A percentile compares a stretch with the other conserved stretches of the same genome.
Evolutionary conservation across 2,113 vertebrate genomes (phyloP).

Genomic region (Microcebus jonahi): DNA sequence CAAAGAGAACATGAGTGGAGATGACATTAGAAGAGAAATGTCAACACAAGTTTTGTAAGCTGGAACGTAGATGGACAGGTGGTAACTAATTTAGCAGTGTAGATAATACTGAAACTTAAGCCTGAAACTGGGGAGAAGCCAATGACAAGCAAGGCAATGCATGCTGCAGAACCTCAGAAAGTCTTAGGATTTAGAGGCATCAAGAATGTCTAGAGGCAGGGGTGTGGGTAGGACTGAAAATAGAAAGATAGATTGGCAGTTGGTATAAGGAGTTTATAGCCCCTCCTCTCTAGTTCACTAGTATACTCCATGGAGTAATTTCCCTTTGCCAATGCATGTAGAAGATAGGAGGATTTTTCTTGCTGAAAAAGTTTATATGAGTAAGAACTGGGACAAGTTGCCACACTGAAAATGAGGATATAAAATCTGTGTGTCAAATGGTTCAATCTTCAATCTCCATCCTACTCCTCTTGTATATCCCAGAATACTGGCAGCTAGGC

Average conservation of each 20-base stretch:
- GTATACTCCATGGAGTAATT: not conserved
- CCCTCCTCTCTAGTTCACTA: not conserved
- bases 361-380: not conserved
- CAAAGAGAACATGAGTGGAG: slow-evolving; percentile 33
- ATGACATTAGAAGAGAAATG: slow-evolving; percentile 50
- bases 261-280: not conserved
- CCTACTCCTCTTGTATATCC: not conserved
- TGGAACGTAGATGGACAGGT: slow-evolving; percentile 42
- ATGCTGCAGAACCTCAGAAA: slow-evolving; percentile 16
- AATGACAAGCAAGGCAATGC: not conserved
- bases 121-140: slow-evolving; percentile 27
- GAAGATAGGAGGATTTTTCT: not conserved
- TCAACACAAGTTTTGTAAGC: slow-evolving; percentile 48
- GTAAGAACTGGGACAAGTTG: not conserved
- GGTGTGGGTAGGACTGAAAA: not conserved
- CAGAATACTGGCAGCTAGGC: not conserved
- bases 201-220: not conserved
- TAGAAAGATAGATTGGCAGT: not conserved
- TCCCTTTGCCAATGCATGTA: not conserved
- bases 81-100: slow-evolving; percentile 43
- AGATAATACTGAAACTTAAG: slow-evolving; percentile 52
- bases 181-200: not conserved
- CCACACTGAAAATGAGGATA: not conserved
- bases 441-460: not conserved
- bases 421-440: not conserved